Conservation (phyloP, 2,797 vertebrate species). For the Oreochromis mossambicus region DNA sequence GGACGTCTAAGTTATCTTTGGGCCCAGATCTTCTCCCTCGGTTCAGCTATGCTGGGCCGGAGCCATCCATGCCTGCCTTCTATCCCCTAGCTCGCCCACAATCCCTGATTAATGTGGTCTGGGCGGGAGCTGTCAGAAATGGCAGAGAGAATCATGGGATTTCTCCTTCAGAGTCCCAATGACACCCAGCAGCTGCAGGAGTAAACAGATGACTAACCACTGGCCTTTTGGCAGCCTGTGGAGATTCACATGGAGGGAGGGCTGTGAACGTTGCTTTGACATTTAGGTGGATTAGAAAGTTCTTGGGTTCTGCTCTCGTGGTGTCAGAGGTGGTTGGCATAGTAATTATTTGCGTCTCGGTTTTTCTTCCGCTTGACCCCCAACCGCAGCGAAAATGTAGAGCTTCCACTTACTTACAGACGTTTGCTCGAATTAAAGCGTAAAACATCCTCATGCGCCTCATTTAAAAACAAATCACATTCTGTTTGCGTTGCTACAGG, state of each 20-base stretch:
- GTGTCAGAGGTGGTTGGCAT: conserved; percentile 67
- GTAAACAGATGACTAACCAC: conserved; percentile 77
- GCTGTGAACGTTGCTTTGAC: conserved; percentile 60
- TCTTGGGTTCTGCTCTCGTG: conserved; percentile 61
- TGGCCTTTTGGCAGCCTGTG: conserved; percentile 74
- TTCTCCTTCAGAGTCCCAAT: conserved; percentile 72
- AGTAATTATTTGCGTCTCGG: conserved; percentile 61
- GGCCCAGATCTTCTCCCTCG: conserved; percentile 59
- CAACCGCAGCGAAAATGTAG: neutral
- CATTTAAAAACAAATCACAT: conserved; percentile 41
- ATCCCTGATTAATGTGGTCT: conserved; percentile 73
- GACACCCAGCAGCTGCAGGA: conserved; percentile 74
- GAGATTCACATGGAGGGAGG: conserved; percentile 61
- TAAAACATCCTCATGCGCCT: neutral
- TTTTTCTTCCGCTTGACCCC: conserved; percentile 37
- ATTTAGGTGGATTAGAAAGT: conserved; percentile 77
- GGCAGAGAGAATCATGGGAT: conserved; percentile 76
- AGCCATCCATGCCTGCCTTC: conserved; percentile 57
- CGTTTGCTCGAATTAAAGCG: neutral
- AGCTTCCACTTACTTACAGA: neutral
- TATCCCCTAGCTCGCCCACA: conserved; percentile 57
- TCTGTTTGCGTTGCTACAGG: neutral
- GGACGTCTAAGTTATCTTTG: conserved; percentile 47
- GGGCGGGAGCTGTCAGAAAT: conserved; percentile 73
- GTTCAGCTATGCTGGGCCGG: conserved; percentile 51